These are phyloP conservation scores for Lucilia sericata DNA, from an alignment of 1,140 invertebrate genomes.

Conservation along the genomic window DNA sequence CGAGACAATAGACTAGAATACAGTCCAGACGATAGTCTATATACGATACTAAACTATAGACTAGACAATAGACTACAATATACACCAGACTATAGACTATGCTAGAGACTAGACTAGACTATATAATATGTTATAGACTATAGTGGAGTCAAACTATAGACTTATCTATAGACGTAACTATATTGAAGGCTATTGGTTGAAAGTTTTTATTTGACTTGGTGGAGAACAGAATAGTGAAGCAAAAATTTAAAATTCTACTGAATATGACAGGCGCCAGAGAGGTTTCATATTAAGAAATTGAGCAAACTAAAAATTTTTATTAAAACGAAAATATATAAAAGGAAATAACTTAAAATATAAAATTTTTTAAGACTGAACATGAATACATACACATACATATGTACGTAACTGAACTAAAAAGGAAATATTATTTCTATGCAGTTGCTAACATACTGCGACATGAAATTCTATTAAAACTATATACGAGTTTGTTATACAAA, in stretches of 20 bases:
- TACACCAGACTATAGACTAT: too few species aligned
- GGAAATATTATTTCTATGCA: background rate
- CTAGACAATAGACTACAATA: too few species aligned
- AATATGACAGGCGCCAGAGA: background rate
- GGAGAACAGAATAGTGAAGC: background rate
- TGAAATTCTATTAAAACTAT: background rate
- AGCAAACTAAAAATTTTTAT: background rate
- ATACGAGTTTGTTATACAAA: too few species aligned
- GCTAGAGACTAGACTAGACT: too few species aligned
- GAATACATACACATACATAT: background rate
- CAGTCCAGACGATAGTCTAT: too few species aligned
- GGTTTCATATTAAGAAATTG: background rate
- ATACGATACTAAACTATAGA: too few species aligned
- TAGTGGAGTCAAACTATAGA: too few species aligned
- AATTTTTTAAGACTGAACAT: background rate
- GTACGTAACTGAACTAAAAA: background rate
- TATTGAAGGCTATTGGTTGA: too few species aligned
- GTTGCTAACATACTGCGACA: background rate
- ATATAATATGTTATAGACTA: too few species aligned
- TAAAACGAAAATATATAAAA: background rate
- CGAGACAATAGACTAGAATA: too few species aligned
- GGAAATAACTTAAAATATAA: background rate
- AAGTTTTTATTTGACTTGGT: too few species aligned
- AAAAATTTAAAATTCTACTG: background rate
- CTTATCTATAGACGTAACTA: too few species aligned